These are phyloP conservation scores for Orchesella flavescens DNA, from an alignment of 2,888 invertebrate species.

Conservation along the genomic window DNA sequence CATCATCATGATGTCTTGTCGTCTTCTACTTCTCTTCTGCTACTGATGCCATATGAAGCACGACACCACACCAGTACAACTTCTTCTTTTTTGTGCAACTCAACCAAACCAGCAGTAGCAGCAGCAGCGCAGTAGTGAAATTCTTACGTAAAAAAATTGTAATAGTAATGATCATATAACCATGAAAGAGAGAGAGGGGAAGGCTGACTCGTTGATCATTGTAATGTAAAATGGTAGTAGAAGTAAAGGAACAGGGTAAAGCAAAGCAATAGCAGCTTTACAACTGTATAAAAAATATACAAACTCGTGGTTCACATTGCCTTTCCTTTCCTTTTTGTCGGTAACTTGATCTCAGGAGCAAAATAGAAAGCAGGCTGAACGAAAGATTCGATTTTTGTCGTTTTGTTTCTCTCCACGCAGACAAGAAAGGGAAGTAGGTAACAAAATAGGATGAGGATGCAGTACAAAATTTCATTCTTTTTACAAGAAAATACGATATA, in stretches of 20 bases:
- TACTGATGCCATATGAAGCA: constrained; percentile 34
- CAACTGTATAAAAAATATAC: constrained; percentile 5
- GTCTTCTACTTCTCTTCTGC: constrained; percentile 46
- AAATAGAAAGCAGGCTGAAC: background rate
- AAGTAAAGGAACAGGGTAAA: background rate
- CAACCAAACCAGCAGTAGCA: background rate
- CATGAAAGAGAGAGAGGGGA: constrained; percentile 3
- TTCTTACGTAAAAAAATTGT: background rate
- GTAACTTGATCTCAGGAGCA: constrained; percentile 47
- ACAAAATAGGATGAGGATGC: constrained; percentile 33
- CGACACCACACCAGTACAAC: background rate
- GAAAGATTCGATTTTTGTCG: constrained; percentile 38
- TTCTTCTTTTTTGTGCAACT: too few species aligned
- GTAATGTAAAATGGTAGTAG: background rate
- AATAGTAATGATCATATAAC: constrained; percentile 14
- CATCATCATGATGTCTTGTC: constrained; percentile 56
- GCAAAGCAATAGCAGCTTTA: too few species aligned
- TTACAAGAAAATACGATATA: background rate
- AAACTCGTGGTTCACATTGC: background rate
- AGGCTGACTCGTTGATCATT: background rate
- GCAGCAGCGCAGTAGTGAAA: background rate
- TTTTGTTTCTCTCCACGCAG: constrained; percentile 1
- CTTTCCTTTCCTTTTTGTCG: constrained; percentile 16
- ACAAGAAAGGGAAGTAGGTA: constrained; percentile 14
- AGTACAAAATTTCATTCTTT: constrained; percentile 30